Base-by-base conservation (phyloP, 2,888 invertebrate species). In the Caenorhabditis plicata region DNA sequence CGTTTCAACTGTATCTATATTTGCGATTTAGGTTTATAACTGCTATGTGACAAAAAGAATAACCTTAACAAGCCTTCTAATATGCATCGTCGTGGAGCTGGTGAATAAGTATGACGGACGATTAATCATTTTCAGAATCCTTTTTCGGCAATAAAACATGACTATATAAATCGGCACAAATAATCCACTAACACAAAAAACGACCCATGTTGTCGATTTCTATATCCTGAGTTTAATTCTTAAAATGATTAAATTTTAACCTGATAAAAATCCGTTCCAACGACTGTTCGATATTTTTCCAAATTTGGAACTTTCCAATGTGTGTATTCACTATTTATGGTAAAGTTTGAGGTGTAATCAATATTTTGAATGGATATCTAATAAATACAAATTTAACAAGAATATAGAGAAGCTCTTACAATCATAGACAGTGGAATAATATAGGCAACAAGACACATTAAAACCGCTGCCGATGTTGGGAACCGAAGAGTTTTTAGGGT, bases 101-200 rank as follows among this genome's bases (percentile, higher is more conserved):
- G 50, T 60, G 46, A 49, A 60, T 36, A 60, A 26, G 48, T 60
- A 60, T 1, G 50, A 45, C 1, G 54, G 60, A 2, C 50, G 31
- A 13, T 60, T 47, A 4, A 60, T 19, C 60, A 60, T 50, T 13
- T 26, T 39, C 27, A 60, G 26, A 26, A 60, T 60, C 11, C 46
- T 36, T 15, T 32, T 49, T 29, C 60, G 39, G 29, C 60, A 60
- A 45, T 53, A 60, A 41, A 53, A 60, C 60, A 60, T 60, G 17
- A 60, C 54, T 26, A 41, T 42, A 39, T 53, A 60, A 15, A 60
- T 60, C 1, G 60, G 60, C 3, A 54, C 39, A 31, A 26, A 46
- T 0, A 60, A 47, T 3, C 42, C 15, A 13, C 46, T 54, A 8
- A 60, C 54, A 23, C 60, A 60, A 19, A 47, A 50, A 11, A 49